Percentiles rank a stretch among this genome's conserved stretches.
These are phyloP conservation scores for Spodoptera exigua DNA, from an alignment of 2,888 invertebrate species.

Conservation along the genomic window DNA sequence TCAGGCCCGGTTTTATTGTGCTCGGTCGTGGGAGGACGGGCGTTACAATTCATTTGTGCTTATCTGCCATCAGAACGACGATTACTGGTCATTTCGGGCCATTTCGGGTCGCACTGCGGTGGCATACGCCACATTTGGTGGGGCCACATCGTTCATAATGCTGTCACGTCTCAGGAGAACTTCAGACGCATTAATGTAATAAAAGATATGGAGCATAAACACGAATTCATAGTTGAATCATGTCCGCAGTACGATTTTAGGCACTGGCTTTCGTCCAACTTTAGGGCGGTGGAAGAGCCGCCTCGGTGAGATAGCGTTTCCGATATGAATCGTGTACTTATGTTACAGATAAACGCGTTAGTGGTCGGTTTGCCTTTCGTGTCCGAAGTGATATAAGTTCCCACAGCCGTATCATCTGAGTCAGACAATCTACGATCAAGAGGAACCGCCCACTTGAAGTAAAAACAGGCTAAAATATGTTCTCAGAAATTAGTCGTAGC, in stretches of 20 bases:
- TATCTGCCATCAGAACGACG: conserved; percentile 82
- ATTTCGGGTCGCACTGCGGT: conserved; percentile 69
- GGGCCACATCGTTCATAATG: conserved; percentile 64
- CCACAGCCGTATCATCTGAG: conserved; percentile 82
- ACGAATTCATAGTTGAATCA: conserved; percentile 74
- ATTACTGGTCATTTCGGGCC: conserved; percentile 81
- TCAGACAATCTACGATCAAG: conserved; percentile 79
- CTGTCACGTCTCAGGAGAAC: conserved; percentile 71
- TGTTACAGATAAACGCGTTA: conserved; percentile 73
- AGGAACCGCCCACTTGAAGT: conserved; percentile 79
- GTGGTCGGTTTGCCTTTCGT: conserved; percentile 66
- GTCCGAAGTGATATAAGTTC: conserved; percentile 75
- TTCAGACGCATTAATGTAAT: conserved; percentile 68
- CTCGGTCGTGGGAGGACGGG: conserved; percentile 82
- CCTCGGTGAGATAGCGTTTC: conserved; percentile 69
- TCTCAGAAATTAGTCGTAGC: conserved; percentile 69
- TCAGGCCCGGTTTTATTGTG: conserved; percentile 78
- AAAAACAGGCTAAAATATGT: conserved; percentile 76
- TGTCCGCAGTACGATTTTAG: conserved; percentile 78
- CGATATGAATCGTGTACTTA: conserved; percentile 75
- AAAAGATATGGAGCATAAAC: conserved; percentile 74
- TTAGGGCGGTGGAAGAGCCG: conserved; percentile 70
- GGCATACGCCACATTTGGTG: conserved; percentile 77
- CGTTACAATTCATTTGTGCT: conserved; percentile 87
- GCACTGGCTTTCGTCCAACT: conserved; percentile 82